Percentiles rank a stretch among this genome's conserved stretches.
Evolutionary conservation across 2,113 vertebrate genomes (phyloP).

Genomic region (Ailuropoda melanoleuca): DNA sequence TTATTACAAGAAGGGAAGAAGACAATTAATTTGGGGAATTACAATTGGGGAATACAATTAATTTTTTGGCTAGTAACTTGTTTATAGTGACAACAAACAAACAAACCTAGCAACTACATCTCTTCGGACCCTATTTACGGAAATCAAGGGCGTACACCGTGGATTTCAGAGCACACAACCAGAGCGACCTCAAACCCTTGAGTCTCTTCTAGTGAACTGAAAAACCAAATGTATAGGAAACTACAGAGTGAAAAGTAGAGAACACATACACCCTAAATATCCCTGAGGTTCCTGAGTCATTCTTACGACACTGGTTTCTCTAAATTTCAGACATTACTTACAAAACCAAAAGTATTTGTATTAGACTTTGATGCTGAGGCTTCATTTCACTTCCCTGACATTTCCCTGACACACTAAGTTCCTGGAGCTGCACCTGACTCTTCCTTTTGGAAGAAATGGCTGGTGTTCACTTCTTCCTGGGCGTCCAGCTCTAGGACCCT

Average conservation of each 20-base stretch:
- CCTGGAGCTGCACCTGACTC: neutral
- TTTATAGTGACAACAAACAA: conserved; percentile 72
- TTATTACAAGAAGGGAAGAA: neutral
- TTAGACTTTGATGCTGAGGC: neutral
- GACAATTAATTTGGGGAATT: neutral
- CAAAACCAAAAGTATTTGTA: neutral
- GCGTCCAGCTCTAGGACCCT: neutral
- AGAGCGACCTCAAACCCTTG: neutral
- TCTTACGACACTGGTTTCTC: neutral
- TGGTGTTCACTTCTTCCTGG: no score
- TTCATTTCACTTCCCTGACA: neutral
- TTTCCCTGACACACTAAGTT: rapidly evolving
- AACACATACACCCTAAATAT: neutral
- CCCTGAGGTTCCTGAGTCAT: neutral
- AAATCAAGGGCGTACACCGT: neutral
- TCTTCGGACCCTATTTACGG: neutral
- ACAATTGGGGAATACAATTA: conserved; percentile 36
- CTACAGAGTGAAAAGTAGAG: neutral
- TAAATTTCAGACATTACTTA: neutral
- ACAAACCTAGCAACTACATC: conserved; percentile 49
- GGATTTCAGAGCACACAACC: neutral
- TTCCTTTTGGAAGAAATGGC: neutral
- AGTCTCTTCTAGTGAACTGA: neutral
- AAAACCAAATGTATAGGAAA: neutral
- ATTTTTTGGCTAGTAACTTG: conserved; percentile 33